Evolutionary conservation across 1,140 invertebrate species (phyloP).

Genomic region (Wasmannia auropunctata): DNA sequence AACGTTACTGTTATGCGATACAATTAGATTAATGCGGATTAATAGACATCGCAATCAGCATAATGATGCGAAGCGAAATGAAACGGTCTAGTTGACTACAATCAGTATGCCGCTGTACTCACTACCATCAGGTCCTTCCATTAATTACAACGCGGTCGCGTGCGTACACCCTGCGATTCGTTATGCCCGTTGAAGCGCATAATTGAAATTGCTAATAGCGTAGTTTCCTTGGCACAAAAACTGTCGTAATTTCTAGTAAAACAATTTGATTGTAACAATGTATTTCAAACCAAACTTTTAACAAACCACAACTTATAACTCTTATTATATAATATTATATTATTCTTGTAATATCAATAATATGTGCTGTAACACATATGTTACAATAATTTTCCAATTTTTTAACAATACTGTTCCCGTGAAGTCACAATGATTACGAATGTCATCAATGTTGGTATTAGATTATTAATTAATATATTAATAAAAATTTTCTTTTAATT

Average conservation of each 20-base stretch:
- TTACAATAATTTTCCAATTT: background rate
- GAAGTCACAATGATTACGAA: no score
- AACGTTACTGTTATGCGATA: background rate
- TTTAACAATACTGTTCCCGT: no score
- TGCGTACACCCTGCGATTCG: slow-evolving; percentile 51
- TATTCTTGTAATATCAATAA: background rate
- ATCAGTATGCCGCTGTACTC: slow-evolving; percentile 32
- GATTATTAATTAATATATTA: background rate
- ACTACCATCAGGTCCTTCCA: slow-evolving; percentile 48
- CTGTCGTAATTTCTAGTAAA: slow-evolving; percentile 30
- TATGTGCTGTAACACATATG: background rate
- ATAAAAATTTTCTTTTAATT: background rate
- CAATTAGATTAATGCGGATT: background rate
- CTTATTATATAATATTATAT: background rate
- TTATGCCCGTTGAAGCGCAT: slow-evolving; percentile 59
- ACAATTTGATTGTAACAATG: background rate
- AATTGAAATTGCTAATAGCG: slow-evolving; percentile 55
- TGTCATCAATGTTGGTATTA: no score
- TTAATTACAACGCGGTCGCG: slow-evolving; percentile 57
- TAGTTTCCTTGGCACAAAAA: slow-evolving; percentile 44
- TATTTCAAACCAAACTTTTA: background rate
- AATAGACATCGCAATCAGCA: slow-evolving; percentile 14
- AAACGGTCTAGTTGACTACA: slow-evolving; percentile 8
- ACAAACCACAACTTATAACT: background rate
- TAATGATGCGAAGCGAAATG: slow-evolving; percentile 26